phyloP scores from a whole-genome alignment of 2,888 invertebrate species.

The Deroplatys truncata region DNA sequence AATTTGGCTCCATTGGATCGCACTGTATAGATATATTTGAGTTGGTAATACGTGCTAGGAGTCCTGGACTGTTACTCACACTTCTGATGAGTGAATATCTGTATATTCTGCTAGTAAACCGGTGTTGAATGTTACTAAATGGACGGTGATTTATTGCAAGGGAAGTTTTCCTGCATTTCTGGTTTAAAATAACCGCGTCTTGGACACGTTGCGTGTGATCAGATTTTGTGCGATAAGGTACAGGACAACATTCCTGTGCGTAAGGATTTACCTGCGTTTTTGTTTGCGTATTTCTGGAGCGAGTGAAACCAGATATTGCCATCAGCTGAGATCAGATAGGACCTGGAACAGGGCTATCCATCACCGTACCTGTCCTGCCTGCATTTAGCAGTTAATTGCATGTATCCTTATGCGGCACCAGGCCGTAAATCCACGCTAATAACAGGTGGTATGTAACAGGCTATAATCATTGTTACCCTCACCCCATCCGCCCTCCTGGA shows the following conservation, averaged over 20 bases:
- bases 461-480: background rate
- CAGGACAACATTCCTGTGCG: background rate
- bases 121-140: no score
- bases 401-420: background rate
- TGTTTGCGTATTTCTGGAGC: background rate
- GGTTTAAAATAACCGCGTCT: no score
- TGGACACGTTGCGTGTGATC: no score
- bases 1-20: no score
- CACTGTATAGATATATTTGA: no score
- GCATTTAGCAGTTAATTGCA: background rate
- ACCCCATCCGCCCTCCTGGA: background rate
- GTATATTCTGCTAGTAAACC: no score
- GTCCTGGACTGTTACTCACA: no score
- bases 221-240: background rate
- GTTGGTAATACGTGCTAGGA: no score
- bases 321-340: background rate
- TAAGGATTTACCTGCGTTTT: background rate
- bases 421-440: background rate
- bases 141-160: no score
- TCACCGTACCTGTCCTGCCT: background rate
- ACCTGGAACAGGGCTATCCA: background rate
- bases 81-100: no score
- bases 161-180: no score
- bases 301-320: background rate
- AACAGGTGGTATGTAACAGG: background rate